Evolutionary conservation across 2,888 invertebrate genomes (phyloP).

Genomic region (Tiphia femorata): DNA sequence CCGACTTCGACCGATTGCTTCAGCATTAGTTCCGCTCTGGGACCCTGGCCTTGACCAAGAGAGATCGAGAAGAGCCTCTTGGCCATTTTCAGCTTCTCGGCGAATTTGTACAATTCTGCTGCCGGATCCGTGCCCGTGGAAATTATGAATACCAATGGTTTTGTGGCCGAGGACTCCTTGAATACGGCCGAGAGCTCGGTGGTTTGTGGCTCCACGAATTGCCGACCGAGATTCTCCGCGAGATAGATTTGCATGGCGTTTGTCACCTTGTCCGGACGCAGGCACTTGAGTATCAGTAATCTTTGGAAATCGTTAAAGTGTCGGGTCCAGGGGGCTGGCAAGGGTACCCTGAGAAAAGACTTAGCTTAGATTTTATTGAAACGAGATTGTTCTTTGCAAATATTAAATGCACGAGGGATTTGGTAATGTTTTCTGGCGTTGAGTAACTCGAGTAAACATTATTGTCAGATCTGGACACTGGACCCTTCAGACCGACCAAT

Average conservation of each 20-base stretch:
- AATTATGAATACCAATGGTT: slow-evolving; percentile 89
- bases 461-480: no score
- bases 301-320: slow-evolving; percentile 80
- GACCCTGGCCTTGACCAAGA: slow-evolving; percentile 91
- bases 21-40: slow-evolving; percentile 84
- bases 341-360: slow-evolving; percentile 70
- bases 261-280: slow-evolving; percentile 88
- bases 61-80: slow-evolving; percentile 86
- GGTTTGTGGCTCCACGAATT: slow-evolving; percentile 89
- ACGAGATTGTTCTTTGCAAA: no score
- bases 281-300: slow-evolving; percentile 81
- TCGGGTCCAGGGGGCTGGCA: slow-evolving; percentile 78
- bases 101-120: slow-evolving; percentile 84
- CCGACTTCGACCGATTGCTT: slow-evolving; percentile 81
- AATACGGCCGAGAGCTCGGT: slow-evolving; percentile 86
- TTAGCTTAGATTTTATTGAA: no score
- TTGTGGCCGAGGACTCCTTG: slow-evolving; percentile 81
- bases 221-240: slow-evolving; percentile 77
- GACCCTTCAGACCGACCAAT: no score
- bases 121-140: slow-evolving; percentile 94
- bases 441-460: no score
- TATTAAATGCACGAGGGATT: no score
- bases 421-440: no score
- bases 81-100: slow-evolving; percentile 82
- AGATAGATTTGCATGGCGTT: slow-evolving; percentile 85